Evolutionary conservation across 2,888 invertebrate species (phyloP), one percentile per base, ranked within the genome.

Genomic region (Lochmaea capreae): DNA sequence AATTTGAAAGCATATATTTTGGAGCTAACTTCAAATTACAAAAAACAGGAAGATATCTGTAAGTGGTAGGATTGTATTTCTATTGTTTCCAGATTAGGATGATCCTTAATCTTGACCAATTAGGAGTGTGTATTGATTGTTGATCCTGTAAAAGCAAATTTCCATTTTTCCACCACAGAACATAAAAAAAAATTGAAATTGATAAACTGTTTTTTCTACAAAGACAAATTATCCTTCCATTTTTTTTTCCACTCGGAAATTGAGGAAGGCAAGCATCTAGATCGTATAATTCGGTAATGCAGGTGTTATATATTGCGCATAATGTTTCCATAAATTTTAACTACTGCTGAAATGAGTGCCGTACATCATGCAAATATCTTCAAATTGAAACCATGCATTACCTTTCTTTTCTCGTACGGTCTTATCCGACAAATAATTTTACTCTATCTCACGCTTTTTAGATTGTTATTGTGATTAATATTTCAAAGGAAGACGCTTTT

Each of bases 211-310:
- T 42, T 46, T 65, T 26, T 43, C 26, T n/a, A 5, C 43, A 58
- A 16, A 57, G 70, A 72, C 68, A 74, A 74, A 74, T 74, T 68
- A 54, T 49, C 61, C 46, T 72, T 66, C 26, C 65, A 61, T 61
- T 65, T 71, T 71, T 46, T n/a, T 58, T 68, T 52, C 16, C 14
- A 14, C 49, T 57, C 22, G 57, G 52, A 70, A 70, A 70, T 65
- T 61, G 65, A 65, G 63, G 59, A 72, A 49, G 52, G 63, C 73
- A 62, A 73, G 66, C 72, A 58, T 69, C 74, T 68, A 76, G 67
- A 74, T 67, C 71, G 80, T 75, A 80, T 81, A 81, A 81, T 81
- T 81, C 77, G 76, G 81, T 80, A 80, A 80, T 79, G 77, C 81
- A 81, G 81, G 80, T 81, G 81, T 76, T 76, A 76, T 76, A 76